These are phyloP conservation scores for Rhogogaster chlorosoma DNA, from an alignment of 2,888 invertebrate species.

Conservation along the genomic window DNA sequence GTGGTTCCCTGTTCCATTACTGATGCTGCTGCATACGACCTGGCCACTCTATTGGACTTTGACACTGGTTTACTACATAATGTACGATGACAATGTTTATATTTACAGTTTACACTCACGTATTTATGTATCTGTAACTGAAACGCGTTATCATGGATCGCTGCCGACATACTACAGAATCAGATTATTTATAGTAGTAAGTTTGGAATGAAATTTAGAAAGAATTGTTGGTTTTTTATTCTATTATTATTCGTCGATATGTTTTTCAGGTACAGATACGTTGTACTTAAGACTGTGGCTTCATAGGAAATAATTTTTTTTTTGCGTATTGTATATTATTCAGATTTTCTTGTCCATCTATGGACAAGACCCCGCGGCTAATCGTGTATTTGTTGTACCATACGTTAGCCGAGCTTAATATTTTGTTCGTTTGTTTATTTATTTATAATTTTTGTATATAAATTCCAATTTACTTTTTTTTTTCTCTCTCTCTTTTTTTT, in stretches of 20 bases:
- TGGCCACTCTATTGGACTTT: conserved; percentile 73
- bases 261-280: conserved; percentile 71
- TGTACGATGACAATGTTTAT: conserved; percentile 66
- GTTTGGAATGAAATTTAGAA: conserved; percentile 33
- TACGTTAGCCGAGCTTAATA: conserved; percentile 61
- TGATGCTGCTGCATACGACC: conserved; percentile 72
- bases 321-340: conserved; percentile 57
- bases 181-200: conserved; percentile 16
- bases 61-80: conserved; percentile 69
- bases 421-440: conserved; percentile 69
- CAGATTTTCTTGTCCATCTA: conserved; percentile 60
- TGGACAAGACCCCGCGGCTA: conserved; percentile 55
- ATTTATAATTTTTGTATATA: conserved; percentile 67
- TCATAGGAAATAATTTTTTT: conserved; percentile 64
- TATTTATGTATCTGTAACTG: conserved; percentile 71
- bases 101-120: conserved; percentile 66
- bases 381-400: conserved; percentile 62
- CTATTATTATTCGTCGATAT: conserved; percentile 58
- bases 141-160: conserved; percentile 58
- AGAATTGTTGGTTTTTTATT: conserved; percentile 42
- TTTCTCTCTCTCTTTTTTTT: conserved; percentile 41
- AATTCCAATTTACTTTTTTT: conserved; percentile 61
- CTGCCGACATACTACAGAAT: conserved; percentile 14
- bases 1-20: conserved; percentile 72
- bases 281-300: conserved; percentile 74